Conservation (phyloP, 2,113 vertebrate species). For the Oncorhynchus mykiss region DNA sequence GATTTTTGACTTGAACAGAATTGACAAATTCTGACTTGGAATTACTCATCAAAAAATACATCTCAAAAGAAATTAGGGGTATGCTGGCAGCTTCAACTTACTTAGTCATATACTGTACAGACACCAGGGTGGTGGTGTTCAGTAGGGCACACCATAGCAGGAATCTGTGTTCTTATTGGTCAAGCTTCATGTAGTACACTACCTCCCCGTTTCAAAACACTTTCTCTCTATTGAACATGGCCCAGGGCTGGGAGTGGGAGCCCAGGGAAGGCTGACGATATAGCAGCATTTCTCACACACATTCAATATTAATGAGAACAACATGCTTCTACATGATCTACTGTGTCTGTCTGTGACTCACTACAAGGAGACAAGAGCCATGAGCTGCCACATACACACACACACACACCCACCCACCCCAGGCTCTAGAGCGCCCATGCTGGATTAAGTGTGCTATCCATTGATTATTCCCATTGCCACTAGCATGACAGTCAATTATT, state of each 20-base stretch:
- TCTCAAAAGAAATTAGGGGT: no score
- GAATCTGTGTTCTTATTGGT: no score
- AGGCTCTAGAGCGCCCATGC: not conserved
- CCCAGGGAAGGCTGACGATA: constrained; percentile 36
- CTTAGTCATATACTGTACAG: no score
- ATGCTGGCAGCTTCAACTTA: no score
- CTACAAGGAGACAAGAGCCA: not conserved
- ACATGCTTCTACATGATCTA: constrained; percentile 50
- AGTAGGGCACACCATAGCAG: not conserved
- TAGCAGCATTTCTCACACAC: constrained; percentile 46
- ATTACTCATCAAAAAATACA: no score
- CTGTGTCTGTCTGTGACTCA: not conserved
- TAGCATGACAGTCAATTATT: constrained; percentile 25
- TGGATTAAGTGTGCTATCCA: constrained; percentile 45
- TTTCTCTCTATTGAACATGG: not conserved
- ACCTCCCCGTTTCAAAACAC: no score
- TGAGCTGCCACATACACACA: constrained; percentile 8
- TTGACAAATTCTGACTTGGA: no score
- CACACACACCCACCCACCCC: not conserved
- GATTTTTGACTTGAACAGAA: no score
- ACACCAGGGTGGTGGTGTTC: not conserved
- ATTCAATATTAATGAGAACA: constrained; percentile 80
- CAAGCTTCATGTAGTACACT: not conserved
- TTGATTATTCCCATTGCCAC: constrained; percentile 40
- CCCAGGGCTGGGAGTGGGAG: not conserved